These are phyloP conservation scores for Dromiciops gliroides DNA, from an alignment of 2,113 vertebrate genomes.

Conservation along the genomic window DNA sequence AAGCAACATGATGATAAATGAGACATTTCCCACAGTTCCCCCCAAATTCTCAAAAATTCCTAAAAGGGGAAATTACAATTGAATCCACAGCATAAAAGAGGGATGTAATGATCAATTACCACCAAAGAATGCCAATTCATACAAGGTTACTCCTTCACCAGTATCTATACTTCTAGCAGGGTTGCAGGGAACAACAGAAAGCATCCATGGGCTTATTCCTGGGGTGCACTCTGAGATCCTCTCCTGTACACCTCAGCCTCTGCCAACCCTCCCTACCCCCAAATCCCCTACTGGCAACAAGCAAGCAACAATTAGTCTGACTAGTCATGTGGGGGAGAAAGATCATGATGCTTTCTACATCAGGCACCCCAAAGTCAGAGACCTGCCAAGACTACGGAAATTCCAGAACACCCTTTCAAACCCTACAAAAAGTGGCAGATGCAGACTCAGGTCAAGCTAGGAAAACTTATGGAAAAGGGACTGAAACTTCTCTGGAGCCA, in stretches of 20 bases:
- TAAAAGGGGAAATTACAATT: neutral
- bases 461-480: neutral
- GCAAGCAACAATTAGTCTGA: neutral
- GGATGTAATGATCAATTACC: neutral
- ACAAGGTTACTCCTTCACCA: neutral
- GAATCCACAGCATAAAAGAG: neutral
- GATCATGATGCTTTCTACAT: neutral
- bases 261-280: too few species aligned
- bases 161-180: neutral
- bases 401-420: neutral
- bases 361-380: neutral
- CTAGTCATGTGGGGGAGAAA: neutral
- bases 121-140: neutral
- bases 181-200: neutral
- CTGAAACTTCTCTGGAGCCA: neutral
- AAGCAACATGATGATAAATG: neutral
- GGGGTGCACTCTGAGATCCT: too few species aligned
- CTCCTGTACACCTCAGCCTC: neutral
- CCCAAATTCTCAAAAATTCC: neutral
- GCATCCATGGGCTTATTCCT: neutral
- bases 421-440: neutral
- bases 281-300: neutral
- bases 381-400: neutral
- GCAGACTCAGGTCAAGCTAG: neutral
- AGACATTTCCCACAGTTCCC: neutral